Evolutionary conservation across 2,888 invertebrate genomes (phyloP).

Genomic region (Cerceris ruficornis): DNA sequence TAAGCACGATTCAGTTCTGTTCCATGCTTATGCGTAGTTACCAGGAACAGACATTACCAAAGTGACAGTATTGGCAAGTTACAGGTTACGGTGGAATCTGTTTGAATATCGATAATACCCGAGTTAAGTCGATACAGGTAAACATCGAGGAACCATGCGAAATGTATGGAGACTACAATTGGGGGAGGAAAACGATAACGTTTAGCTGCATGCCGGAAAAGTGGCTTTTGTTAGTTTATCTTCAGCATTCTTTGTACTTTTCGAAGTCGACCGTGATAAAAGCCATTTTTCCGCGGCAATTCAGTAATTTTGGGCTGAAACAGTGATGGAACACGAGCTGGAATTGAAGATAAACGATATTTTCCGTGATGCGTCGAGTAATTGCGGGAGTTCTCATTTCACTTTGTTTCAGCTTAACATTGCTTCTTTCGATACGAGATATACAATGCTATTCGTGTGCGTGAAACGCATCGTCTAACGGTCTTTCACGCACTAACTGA

Average conservation of each 20-base stretch:
- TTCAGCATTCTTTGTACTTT: neutral
- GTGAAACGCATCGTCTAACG: conserved; percentile 12
- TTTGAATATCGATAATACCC: neutral
- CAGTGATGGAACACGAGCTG: conserved; percentile 30
- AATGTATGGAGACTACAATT: neutral
- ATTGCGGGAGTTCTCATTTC: conserved; percentile 36
- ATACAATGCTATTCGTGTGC: conserved; percentile 27
- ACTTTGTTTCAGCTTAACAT: conserved; percentile 58
- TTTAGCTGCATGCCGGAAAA: no score
- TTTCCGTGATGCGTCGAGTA: conserved; percentile 29
- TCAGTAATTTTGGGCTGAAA: conserved; percentile 53
- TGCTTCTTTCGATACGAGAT: conserved; percentile 35
- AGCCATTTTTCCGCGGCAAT: conserved; percentile 24
- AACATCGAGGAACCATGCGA: neutral
- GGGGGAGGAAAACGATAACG: neutral
- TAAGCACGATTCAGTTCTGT: conserved; percentile 12
- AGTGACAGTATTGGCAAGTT: conserved; percentile 52
- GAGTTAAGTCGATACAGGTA: neutral
- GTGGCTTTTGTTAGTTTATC: neutral
- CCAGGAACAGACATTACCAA: conserved; percentile 47
- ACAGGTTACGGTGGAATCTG: conserved; percentile 13
- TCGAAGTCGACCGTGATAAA: conserved; percentile 16
- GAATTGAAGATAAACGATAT: conserved; percentile 44
- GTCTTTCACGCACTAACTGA: conserved; percentile 28
- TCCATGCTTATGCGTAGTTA: conserved; percentile 51